Evolutionary conservation across 2,113 vertebrate genomes (phyloP).

Genomic region (Brachyhypopomus gauderio): DNA sequence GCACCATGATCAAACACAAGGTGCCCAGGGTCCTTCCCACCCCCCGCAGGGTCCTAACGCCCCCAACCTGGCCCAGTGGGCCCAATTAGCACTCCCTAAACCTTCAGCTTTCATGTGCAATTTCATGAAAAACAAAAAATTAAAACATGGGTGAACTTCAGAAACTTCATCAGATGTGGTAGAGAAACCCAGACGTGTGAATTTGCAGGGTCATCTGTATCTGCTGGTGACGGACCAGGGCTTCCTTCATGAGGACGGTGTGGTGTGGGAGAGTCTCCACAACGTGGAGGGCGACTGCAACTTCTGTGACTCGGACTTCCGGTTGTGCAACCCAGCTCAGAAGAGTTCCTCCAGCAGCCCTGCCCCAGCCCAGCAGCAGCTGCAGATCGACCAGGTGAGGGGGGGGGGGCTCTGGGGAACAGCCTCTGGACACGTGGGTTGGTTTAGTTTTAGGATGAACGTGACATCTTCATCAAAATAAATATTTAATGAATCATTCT

Average conservation of each 20-base stretch:
- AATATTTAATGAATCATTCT: too few relatives aligned
- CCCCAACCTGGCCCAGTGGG: not conserved
- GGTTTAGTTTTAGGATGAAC: not conserved
- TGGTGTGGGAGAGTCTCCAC: conserved; percentile 93
- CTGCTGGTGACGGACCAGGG: conserved; percentile 94
- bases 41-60: not conserved
- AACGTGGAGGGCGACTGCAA: conserved; percentile 91
- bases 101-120: too few relatives aligned
- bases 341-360: conserved; percentile 43
- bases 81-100: too few relatives aligned
- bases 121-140: too few relatives aligned
- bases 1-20: conserved; percentile 93
- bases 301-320: conserved; percentile 88
- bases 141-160: too few relatives aligned
- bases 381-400: conserved; percentile 86
- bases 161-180: too few relatives aligned
- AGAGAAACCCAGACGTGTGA: not conserved
- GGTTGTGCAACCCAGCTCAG: conserved; percentile 79
- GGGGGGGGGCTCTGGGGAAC: not conserved
- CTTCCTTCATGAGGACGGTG: conserved; percentile 84
- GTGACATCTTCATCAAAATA: too few relatives aligned
- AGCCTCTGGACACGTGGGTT: conserved; percentile 31
- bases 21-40: conserved; percentile 58
- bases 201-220: conserved; percentile 86
- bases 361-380: conserved; percentile 71